Base-by-base conservation (phyloP, 2,797 vertebrate genomes). In the Fringilla coelebs region DNA sequence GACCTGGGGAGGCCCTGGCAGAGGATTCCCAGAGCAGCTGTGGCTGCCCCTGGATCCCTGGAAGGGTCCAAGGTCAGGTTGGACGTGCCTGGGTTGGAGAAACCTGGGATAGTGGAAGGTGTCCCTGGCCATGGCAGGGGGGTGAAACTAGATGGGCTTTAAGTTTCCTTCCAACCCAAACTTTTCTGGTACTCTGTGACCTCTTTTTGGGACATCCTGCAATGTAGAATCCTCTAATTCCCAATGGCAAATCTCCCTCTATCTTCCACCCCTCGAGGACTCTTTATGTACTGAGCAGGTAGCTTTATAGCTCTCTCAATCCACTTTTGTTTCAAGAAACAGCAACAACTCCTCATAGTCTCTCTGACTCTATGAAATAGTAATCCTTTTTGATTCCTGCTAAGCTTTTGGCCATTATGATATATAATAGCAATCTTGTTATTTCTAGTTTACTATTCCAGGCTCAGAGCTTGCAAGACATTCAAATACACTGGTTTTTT, bases 11-110 rank as follows among this genome's bases (percentile, higher is more conserved):
- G 29, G 15, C 21, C 17, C 45, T 34, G 38, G 51, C 65, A 46
- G n/a, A 40, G 51, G 32, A 0, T 62, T 1, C 22, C 34, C 77
- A 74, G 71, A 43, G 43, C 1, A 89, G 58, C 72, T 52, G 72
- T 24, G 45, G 38, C 29, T 89, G 51, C 29, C 52, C 45, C 51
- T 45, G 66, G 55, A 71, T 5, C 38, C 38, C 72, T 89, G 79
- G 25, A 0, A 72, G 17, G 10, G 51, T 0, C 8, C 80, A 6
- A 60, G 40, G n/a, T 10, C 45, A 48, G 60, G n/a, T 0, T 60
- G 51, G 66, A 65, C 0, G 0, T n/a, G n/a, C n/a, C n/a, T n/a
- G 25, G 38, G 21, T 84, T 6, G 34, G 40, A 58, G n/a, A 16
- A 52, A 0, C 11, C 45, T 60, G 80, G 16, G 9, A 2, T 0